Conservation (phyloP, 2,797 vertebrate genomes). For the Sebastolobus altivelis region DNA sequence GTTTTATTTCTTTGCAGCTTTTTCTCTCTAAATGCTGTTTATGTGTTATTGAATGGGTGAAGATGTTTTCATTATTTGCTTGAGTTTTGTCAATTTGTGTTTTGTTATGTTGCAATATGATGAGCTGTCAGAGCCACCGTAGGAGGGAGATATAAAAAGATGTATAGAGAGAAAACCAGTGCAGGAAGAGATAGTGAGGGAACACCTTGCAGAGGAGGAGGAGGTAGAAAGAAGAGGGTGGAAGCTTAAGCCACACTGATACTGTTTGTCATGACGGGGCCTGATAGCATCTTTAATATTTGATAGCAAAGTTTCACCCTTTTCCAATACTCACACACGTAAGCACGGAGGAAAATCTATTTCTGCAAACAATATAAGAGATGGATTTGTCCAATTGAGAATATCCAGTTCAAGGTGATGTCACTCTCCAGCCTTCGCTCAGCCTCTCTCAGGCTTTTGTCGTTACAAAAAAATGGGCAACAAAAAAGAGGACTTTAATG, state of each 20-base stretch:
- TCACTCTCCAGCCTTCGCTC: conserved; percentile 36
- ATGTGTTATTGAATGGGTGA: not conserved
- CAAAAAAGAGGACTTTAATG: conserved; percentile 11
- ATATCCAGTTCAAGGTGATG: conserved; percentile 59
- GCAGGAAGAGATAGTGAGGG: not conserved
- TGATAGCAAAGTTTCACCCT: conserved; percentile 67
- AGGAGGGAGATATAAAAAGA: conserved; percentile 11
- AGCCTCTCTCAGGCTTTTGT: conserved; percentile 43
- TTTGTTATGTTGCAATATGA: not conserved
- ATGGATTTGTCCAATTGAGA: conserved; percentile 52
- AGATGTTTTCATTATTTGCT: not conserved
- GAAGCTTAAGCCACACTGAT: conserved; percentile 46
- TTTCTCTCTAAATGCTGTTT: not conserved
- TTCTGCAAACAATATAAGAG: conserved; percentile 51
- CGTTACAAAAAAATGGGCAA: conserved; percentile 15
- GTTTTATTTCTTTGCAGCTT: not conserved
- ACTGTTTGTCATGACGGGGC: conserved; percentile 53
- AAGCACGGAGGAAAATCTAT: conserved; percentile 55
- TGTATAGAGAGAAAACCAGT: not conserved
- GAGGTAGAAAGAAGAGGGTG: conserved; percentile 9
- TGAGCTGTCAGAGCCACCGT: not conserved
- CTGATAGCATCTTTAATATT: conserved; percentile 81
- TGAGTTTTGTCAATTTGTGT: not conserved
- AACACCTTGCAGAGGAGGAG: not conserved
- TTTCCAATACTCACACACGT: conserved; percentile 52